phyloP scores from a whole-genome alignment of 2,888 invertebrate genomes.

The Polydrusus cervinus region DNA sequence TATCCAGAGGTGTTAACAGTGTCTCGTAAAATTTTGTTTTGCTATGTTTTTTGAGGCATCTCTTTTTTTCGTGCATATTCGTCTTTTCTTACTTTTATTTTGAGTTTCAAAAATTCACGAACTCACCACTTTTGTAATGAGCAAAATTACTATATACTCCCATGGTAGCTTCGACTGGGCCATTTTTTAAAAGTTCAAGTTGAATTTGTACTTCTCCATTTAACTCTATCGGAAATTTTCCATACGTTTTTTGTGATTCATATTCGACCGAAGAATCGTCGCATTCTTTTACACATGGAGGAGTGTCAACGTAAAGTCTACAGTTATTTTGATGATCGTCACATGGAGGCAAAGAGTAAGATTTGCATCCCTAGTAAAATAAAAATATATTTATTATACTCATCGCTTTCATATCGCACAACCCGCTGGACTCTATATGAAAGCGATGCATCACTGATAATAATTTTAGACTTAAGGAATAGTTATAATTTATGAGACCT shows the following conservation, averaged over 20 bases:
- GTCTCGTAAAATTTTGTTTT: no score
- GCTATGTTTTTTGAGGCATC: no score
- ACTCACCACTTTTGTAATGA: conserved; percentile 12
- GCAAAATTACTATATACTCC: conserved; percentile 86
- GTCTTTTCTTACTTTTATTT: no score
- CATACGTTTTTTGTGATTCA: conserved; percentile 16
- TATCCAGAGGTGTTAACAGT: no score
- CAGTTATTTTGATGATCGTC: conserved; percentile 21
- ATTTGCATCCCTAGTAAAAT: conserved; percentile 25
- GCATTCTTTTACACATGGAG: conserved; percentile 28
- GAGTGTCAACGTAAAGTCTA: conserved; percentile 30
- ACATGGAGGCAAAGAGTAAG: conserved; percentile 41
- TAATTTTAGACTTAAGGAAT: no score
- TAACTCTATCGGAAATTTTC: background rate
- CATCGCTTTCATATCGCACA: no score
- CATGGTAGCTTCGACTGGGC: conserved; percentile 90
- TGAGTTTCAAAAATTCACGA: no score
- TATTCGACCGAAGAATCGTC: conserved; percentile 21
- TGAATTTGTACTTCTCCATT: conserved; percentile 75
- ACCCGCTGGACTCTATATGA: no score
- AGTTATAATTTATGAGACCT: no score
- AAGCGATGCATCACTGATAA: no score
- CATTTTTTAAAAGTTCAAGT: conserved; percentile 85
- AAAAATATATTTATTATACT: no score
- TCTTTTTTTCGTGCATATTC: no score